These are phyloP conservation scores for Bombus pascuorum DNA, from an alignment of 1,140 invertebrate species.

Conservation along the genomic window DNA sequence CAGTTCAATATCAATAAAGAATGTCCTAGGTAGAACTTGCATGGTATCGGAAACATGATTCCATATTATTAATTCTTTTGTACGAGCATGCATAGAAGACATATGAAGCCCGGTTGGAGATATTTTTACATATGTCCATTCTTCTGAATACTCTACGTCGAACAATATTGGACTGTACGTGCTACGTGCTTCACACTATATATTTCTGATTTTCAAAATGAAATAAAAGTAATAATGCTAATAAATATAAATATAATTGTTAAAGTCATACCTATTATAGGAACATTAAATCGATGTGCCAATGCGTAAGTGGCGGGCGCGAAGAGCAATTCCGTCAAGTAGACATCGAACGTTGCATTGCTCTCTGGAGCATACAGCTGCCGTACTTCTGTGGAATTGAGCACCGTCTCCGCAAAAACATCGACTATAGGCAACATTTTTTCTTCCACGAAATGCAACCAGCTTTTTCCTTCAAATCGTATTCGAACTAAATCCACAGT, in stretches of 20 bases:
- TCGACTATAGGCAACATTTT: fast-evolving
- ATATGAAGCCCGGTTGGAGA: fast-evolving
- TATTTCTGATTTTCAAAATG: too few species aligned
- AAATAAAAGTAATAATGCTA: too few species aligned
- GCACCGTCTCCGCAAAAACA: not conserved
- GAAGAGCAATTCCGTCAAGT: slow-evolving; percentile 54
- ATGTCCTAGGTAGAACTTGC: too few species aligned
- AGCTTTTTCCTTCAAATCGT: not conserved
- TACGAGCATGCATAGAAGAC: fast-evolving
- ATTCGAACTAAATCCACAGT: not conserved
- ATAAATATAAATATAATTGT: not conserved
- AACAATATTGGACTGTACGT: too few species aligned
- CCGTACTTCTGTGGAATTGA: slow-evolving; percentile 49
- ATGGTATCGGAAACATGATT: too few species aligned
- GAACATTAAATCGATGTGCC: slow-evolving; percentile 62
- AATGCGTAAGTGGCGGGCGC: slow-evolving; percentile 34
- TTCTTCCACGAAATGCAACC: fast-evolving
- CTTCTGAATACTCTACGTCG: too few species aligned
- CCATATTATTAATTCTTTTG: too few species aligned
- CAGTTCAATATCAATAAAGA: too few species aligned
- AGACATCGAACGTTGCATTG: slow-evolving; percentile 63
- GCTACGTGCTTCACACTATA: too few species aligned
- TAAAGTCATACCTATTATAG: slow-evolving; percentile 61
- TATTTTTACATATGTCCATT: too few species aligned
- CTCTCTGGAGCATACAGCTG: slow-evolving; percentile 64